Evolutionary conservation across 2,113 vertebrate genomes (phyloP), one percentile per base, ranked within the genome.

Genomic region (Otis tarda): DNA sequence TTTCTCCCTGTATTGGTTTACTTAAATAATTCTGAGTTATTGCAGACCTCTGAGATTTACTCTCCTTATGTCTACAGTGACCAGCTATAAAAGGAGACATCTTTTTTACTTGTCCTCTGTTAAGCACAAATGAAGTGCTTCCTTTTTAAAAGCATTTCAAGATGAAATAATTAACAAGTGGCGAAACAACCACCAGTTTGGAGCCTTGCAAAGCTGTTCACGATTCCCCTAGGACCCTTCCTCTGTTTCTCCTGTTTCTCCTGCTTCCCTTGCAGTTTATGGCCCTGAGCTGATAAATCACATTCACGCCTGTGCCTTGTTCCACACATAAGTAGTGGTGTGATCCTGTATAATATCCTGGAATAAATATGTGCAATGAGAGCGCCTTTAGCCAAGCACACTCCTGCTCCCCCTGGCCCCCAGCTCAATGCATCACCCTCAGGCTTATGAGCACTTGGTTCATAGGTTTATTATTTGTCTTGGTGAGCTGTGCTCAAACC

Each of bases 81-180:
- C 37, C 64, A 67, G 71, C 63, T 90, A 59, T 49, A 81, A 89
- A 92, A 80, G 18, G 41, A 93, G 64, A 28, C 33, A 20, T 25
- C 18, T 45, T 77, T 83, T 75, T 75, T 5, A 77, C 23, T 45
- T 49, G 21, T 23, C 31, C 73, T 81, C 16, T 64, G 39, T 49
- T 71, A 52, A 76, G 55, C 60, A 87, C 65, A 82, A 79, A 79
- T 24, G 2, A 92, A 91, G 12, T 6, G 8, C 35, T 89, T 89
- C 28, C n/a, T 27, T 90, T 82, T 67, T 55, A 28, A 87, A 78
- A 89, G 28, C 14, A 3, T 87, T 84, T 82, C 53, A 76, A 93
- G 69, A 47, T 17, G 47, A 87, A 94, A 92, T 65, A 92, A 89
- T 95, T 73, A 82, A 50, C 64, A 87, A 64, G 60, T 53, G 84